Evolutionary conservation across 2,888 invertebrate genomes (phyloP), one percentile per base, ranked within the genome.

Genomic region (Caenorhabditis doughertyi): DNA sequence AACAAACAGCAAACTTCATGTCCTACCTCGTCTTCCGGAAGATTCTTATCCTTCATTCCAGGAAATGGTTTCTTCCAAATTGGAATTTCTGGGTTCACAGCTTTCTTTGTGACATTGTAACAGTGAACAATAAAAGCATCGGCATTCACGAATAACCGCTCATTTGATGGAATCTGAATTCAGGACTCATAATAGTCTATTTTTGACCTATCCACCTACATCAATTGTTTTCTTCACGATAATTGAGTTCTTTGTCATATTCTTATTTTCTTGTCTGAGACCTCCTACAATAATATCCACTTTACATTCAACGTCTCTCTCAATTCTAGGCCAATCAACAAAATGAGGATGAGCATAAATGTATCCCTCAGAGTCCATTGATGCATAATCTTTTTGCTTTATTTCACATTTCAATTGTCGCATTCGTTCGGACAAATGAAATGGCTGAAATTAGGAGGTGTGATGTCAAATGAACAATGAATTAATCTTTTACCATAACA

Each of bases 231-330:
- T 77, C 49, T 53, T 62, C 7, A 73, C 81, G 44, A 32, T 21
- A 5, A 67, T 67, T 0, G 23, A 23, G 18, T 79, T 72, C 51
- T 80, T 80, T 2, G 79, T 73, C 62, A 58, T 65, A 47, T 71
- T 76, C 25, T 55, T 25, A 8, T 27, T 53, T 18, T 67, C 67
- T 47, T 77, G 44, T 51, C 85, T 49, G 8, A 86, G 32, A n/a
- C 84, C 85, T 65, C 85, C 85, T 47, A 84, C 85, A 27, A 85
- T 68, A n/a, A 85, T 84, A 9, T 73, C 67, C 21, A 81, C 77
- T 27, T 74, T 68, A 44, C 83, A 83, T 13, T 49, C 16, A 7
- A 79, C 35, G 18, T 79, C 27, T 18, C 74, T 49, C 29, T 73
- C 64, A 11, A 65, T 23, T 58, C 60, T 74, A 5, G 83, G 83